Evolutionary conservation across 2,113 vertebrate species (phyloP).

Genomic region (Corythaixoides concolor): DNA sequence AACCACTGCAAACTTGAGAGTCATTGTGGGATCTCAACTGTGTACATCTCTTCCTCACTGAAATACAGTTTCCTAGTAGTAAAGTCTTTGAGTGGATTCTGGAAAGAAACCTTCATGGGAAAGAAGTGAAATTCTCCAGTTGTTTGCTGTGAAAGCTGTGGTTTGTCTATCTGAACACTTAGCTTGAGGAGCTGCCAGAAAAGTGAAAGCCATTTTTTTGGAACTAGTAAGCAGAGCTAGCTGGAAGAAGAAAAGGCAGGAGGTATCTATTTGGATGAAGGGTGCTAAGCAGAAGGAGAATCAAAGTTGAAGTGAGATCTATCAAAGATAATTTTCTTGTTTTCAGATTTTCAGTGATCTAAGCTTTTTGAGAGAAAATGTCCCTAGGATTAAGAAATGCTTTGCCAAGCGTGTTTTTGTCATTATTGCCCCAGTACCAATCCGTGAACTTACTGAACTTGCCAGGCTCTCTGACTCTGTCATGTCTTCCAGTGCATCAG

Average conservation of each 20-base stretch:
- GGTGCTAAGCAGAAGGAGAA: neutral
- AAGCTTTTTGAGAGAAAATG: neutral
- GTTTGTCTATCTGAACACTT: neutral
- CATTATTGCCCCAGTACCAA: neutral
- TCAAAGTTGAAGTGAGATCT: neutral
- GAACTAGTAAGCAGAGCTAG: neutral
- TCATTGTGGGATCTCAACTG: neutral
- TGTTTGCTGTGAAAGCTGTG: neutral
- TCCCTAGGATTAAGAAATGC: neutral
- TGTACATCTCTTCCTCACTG: neutral
- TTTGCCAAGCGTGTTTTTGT: neutral
- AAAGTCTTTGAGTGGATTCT: neutral
- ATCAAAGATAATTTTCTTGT: neutral
- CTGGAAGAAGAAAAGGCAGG: neutral
- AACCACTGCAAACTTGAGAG: slow-evolving; percentile 2
- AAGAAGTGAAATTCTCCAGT: neutral
- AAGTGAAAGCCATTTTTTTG: neutral
- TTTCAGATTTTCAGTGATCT: neutral
- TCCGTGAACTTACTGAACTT: neutral
- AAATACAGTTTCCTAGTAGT: neutral
- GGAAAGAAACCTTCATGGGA: neutral
- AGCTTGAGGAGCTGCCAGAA: neutral
- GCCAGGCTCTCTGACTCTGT: neutral
- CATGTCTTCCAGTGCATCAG: neutral
- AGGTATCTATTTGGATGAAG: neutral